Conservation (phyloP, 2,797 vertebrate species). For the Pelodytes ibericus region DNA sequence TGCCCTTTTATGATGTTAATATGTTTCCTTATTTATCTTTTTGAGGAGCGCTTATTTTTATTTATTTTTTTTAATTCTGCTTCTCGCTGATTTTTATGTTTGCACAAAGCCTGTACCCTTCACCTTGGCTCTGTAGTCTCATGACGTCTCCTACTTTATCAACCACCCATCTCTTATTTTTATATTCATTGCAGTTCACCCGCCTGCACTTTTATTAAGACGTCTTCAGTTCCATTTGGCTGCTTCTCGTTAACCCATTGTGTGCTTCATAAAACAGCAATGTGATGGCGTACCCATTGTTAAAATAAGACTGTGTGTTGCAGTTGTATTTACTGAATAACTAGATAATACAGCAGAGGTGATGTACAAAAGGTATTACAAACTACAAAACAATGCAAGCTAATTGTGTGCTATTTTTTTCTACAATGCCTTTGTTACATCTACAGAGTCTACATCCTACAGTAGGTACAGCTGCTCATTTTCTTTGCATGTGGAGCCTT, state of each 20-base stretch:
- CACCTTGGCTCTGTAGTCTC: constrained; percentile 3
- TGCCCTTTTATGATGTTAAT: constrained; percentile 52
- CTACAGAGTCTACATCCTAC: too few species aligned
- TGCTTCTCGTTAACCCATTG: not conserved
- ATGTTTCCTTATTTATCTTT: constrained; percentile 41
- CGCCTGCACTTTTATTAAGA: constrained; percentile 23
- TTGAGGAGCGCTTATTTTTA: too few species aligned
- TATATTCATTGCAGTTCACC: constrained; percentile 50
- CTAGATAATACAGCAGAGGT: too few species aligned
- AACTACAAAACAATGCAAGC: too few species aligned
- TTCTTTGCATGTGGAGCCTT: too few species aligned
- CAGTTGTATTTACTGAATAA: too few species aligned
- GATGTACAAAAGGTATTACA: too few species aligned
- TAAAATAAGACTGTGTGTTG: too few species aligned
- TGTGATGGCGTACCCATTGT: too few species aligned
- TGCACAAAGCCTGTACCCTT: constrained; percentile 1
- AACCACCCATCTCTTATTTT: constrained; percentile 20
- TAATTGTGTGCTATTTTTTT: too few species aligned
- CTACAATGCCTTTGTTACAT: too few species aligned
- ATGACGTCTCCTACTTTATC: not conserved
- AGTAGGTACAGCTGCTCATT: too few species aligned
- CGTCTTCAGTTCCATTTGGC: not conserved
- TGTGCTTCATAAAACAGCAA: not conserved
- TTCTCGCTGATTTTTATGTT: constrained; percentile 46
- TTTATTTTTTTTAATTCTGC: constrained; percentile 37